Evolutionary conservation across 2,797 vertebrate genomes (phyloP), one percentile per base, ranked within the genome.

Genomic region (Anguilla anguilla): DNA sequence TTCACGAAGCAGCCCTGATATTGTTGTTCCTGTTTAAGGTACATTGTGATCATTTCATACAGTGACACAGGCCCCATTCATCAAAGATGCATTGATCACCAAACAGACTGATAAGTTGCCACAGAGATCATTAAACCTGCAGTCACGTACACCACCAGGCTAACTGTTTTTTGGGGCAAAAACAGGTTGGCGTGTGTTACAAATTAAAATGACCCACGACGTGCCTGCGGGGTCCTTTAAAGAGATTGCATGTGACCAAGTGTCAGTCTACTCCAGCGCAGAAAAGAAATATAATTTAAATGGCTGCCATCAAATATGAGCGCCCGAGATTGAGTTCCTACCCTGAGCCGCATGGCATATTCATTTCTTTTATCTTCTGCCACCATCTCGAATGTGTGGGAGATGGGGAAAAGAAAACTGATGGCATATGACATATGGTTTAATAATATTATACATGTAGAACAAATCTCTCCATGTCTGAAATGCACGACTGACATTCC

Each of bases 251-350:
- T 85, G 22, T 51, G 22, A 57, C 81, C 77, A 84, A 55, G 86
- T 64, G 55, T 67, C 86, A 87, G 35, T 83, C 57, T 85, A 87
- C n/a, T 85, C 15, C 22, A 64, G 81, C 39, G 83, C 43, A 83
- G 51, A 82, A 64, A 46, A 53, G 81, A 86, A 87, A 67, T 87
- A 64, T 79, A 67, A 69, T 61, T 87, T 85, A 89, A 90, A 87
- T 86, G 64, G 84, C 59, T 22, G 81, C 87, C 81, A 89, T 89
- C 53, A 82, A 89, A 84, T 85, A 55, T 49, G 85, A 82, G 81
- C 83, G 84, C 84, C 83, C 67, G 35, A 86, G 74, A 87, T 17
- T 79, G 51, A 83, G 85, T 81, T 85, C 85, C 55, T 53, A 77
- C 64, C 86, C 51, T 39, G 85, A 85, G 43, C 55, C 59, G 35